These are phyloP conservation scores for Machimus atricapillus DNA, from an alignment of 2,888 invertebrate species.

Conservation along the genomic window DNA sequence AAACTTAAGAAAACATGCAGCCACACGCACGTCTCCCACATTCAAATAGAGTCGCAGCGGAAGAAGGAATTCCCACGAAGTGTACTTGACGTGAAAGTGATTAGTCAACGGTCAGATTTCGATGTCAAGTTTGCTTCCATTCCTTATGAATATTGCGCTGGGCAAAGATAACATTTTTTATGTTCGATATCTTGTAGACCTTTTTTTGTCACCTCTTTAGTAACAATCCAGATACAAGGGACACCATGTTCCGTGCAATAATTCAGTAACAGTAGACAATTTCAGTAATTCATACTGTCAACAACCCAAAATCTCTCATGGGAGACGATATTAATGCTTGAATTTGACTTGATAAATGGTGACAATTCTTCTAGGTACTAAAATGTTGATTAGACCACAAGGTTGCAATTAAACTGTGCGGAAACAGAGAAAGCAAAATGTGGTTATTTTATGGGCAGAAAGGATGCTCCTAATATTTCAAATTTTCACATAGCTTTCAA, in stretches of 20 bases:
- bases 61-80: constrained; percentile 20
- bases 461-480: background rate
- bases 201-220: background rate
- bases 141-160: background rate
- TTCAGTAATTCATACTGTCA: background rate
- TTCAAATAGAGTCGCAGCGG: background rate
- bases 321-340: background rate
- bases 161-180: background rate
- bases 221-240: background rate
- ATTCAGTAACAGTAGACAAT: background rate
- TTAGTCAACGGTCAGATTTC: constrained; percentile 3
- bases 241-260: background rate
- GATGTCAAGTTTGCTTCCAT: background rate
- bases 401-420: background rate
- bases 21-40: background rate
- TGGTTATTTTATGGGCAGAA: background rate
- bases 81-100: constrained; percentile 20
- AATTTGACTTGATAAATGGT: background rate
- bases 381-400: background rate
- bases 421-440: background rate
- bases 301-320: background rate
- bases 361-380: background rate
- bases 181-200: background rate
- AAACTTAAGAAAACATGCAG: background rate
- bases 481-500: background rate